Percentiles rank a stretch among this genome's conserved stretches.
These are phyloP conservation scores for Caenorhabditis brenneri DNA, from an alignment of 1,140 invertebrate genomes.

Conservation along the genomic window DNA sequence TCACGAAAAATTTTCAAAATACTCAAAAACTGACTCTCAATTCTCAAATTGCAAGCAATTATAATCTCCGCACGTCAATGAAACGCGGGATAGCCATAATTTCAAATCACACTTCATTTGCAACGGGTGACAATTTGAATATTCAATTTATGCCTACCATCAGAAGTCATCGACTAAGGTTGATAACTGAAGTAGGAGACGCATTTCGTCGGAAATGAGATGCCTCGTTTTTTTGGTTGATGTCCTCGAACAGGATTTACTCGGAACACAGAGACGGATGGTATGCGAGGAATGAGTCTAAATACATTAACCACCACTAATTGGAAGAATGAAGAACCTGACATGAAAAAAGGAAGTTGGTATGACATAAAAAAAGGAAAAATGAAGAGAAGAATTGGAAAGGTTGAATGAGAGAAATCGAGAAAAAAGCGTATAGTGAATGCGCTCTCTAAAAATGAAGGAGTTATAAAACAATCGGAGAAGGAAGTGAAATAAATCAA, in stretches of 20 bases:
- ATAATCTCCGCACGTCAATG: too few species aligned
- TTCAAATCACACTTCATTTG: too few species aligned
- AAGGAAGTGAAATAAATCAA: slow-evolving; percentile 10
- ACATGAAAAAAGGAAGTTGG: slow-evolving; percentile 20
- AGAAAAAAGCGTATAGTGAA: neutral
- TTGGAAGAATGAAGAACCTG: slow-evolving; percentile 29
- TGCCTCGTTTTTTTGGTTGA: slow-evolving; percentile 27
- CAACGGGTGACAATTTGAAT: too few species aligned
- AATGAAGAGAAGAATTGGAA: neutral
- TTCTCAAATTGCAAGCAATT: too few species aligned
- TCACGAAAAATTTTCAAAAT: too few species aligned
- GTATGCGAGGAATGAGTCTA: slow-evolving; percentile 41
- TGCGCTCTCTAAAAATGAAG: neutral
- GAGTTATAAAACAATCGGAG: neutral
- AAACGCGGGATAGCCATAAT: too few species aligned
- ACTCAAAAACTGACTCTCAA: too few species aligned
- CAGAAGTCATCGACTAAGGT: too few species aligned
- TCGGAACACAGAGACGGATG: slow-evolving; percentile 23
- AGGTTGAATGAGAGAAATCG: neutral
- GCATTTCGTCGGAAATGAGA: neutral
- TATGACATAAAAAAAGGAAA: neutral
- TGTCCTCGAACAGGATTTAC: slow-evolving; percentile 36
- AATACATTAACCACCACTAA: slow-evolving; percentile 41
- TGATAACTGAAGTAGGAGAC: neutral
- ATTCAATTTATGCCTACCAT: too few species aligned